Evolutionary conservation across 2,797 vertebrate species (phyloP).

Genomic region (Tiaroga cobitis): DNA sequence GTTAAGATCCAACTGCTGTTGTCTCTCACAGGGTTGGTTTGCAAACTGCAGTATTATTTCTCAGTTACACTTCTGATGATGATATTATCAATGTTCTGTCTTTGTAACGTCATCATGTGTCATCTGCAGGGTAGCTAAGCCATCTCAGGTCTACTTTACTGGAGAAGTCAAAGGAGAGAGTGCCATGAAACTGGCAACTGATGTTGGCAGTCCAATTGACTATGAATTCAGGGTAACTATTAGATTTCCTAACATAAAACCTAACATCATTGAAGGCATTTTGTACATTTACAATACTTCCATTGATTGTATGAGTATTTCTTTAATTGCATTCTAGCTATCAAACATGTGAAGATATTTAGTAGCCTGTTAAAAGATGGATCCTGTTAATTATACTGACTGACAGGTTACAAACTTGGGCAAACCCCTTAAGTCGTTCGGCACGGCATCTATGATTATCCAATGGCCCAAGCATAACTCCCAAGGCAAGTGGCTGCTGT

Average conservation of each 20-base stretch:
- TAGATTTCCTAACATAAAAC: background rate
- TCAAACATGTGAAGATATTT: background rate
- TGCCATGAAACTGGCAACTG: conserved; percentile 84
- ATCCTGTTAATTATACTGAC: background rate
- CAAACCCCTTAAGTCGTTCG: conserved; percentile 84
- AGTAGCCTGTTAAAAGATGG: background rate
- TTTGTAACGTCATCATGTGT: background rate
- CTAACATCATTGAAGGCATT: background rate
- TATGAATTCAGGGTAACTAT: conserved; percentile 89
- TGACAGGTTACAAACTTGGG: conserved; percentile 91
- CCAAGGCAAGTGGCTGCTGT: conserved; percentile 87
- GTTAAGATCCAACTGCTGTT: conserved; percentile 89
- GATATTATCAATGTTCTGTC: background rate
- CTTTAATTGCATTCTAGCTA: background rate
- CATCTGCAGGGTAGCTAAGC: conserved; percentile 83
- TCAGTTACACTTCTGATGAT: background rate
- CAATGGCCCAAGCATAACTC: conserved; percentile 87
- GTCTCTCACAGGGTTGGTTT: conserved; percentile 88
- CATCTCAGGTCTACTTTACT: conserved; percentile 92
- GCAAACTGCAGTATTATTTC: background rate
- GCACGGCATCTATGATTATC: conserved; percentile 83
- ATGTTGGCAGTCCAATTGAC: conserved; percentile 88
- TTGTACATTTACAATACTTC: background rate
- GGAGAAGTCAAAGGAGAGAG: conserved; percentile 81
- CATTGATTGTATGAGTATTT: background rate